Base-by-base conservation (phyloP, 2,888 invertebrate genomes). In the Microchrysa polita region DNA sequence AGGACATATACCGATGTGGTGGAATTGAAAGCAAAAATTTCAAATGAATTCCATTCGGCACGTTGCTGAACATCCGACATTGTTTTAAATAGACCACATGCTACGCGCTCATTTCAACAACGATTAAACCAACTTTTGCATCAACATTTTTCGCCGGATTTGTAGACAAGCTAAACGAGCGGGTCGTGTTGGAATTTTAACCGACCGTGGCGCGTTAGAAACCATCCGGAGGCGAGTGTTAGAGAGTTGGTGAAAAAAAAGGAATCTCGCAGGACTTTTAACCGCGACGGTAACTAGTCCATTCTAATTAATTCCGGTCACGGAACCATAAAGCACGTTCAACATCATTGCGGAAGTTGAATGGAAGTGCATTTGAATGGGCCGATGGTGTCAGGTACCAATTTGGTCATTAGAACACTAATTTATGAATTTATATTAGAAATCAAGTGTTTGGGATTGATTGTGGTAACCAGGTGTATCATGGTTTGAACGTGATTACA, bases 61-160 rank as follows among this genome's bases (percentile, higher is more conserved):
- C 16, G 48, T 12, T 48, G 61, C 40, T 61, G 61, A 61, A 40
- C 40, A 40, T 34, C 48, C 2, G 34, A 61, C 61, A 61, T 61
- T 61, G 61, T 61, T 61, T 61, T 61, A 61, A 61, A 61, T 61
- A 61, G 61, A 61, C 61, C 61, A 61, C 61, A 61, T 61, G 61
- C 61, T 61, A 61, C 61, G 61, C 61, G 61, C 61, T 61, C 23
- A 16, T 40, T 61, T 61, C 40, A 61, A 40, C n/a, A 34, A 16
- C 23, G 40, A 61, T 40, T 61, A 27, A n/a, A 61, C 59, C 12
- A 60, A 60, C 27, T 23, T n/a, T 60, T 27, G 12, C 20, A 55
- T n/a, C 16, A 55, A 55, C 55, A 1, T n/a, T 10, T 20, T 55
- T 55, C 20, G 18, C 20, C 55, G 27, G 27, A 48, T 9, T 55